A percentile compares a stretch with the other conserved stretches of the same genome.
Evolutionary conservation across 2,797 vertebrate genomes (phyloP).

Genomic region (Hoplostethus atlanticus): DNA sequence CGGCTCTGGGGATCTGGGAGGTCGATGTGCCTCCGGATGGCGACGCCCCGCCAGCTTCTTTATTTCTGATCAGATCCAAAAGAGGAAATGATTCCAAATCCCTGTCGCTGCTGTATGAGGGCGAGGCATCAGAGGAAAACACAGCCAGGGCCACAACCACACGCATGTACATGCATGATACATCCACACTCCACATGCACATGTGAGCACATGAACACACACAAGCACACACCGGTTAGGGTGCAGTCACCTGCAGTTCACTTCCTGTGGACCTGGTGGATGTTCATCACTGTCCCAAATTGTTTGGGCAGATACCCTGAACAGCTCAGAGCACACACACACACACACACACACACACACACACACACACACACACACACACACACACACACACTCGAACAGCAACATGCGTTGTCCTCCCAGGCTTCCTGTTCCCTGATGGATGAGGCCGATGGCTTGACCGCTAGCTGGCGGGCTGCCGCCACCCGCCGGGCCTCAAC

Average conservation of each 20-base stretch:
- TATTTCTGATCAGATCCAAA: constrained; percentile 55
- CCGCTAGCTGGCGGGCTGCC: neutral
- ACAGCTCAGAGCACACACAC: neutral
- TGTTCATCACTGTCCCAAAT: too few relatives aligned
- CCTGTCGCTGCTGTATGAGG: constrained; percentile 48
- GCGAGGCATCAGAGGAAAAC: constrained; percentile 43
- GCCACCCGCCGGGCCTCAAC: too few relatives aligned
- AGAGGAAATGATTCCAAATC: constrained; percentile 58
- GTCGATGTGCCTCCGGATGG: constrained; percentile 38
- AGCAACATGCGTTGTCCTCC: neutral
- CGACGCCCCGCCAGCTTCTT: constrained; percentile 53
- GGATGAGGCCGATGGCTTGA: constrained; percentile 53
- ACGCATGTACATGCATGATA: neutral
- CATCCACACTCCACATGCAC: too few relatives aligned
- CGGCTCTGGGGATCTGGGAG: constrained; percentile 28
- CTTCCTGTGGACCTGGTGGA: too few relatives aligned
- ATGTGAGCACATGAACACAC: too few relatives aligned
- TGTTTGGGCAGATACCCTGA: too few relatives aligned
- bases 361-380: constrained; percentile 15
- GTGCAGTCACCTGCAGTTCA: too few relatives aligned
- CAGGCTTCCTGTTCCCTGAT: constrained; percentile 46
- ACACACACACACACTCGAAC: neutral
- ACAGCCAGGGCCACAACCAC: constrained; percentile 1
- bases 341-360: neutral
- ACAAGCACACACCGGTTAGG: too few relatives aligned